phyloP scores from a whole-genome alignment of 2,113 vertebrate genomes.

The Ailuropoda melanoleuca region DNA sequence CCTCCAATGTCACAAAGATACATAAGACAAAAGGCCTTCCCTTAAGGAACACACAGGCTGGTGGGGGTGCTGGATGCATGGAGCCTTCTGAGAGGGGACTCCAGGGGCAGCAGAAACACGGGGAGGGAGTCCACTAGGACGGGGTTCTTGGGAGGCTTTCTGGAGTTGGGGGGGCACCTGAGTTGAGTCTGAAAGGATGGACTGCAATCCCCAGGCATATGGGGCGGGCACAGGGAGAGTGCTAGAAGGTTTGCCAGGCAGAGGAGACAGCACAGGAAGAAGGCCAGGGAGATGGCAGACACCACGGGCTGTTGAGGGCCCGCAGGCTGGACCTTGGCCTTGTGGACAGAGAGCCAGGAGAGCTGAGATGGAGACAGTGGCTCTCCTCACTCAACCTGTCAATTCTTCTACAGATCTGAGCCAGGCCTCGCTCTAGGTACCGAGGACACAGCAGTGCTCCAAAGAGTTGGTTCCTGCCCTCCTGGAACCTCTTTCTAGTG shows the following conservation, averaged over 20 bases:
- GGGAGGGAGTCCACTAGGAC: not conserved
- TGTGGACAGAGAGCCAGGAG: not conserved
- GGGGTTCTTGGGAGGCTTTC: not conserved
- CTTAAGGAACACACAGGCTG: not conserved
- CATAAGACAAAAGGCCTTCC: not conserved
- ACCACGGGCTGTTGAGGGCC: not conserved
- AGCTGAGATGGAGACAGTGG: not conserved
- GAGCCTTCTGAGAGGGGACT: not conserved
- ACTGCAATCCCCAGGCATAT: not conserved
- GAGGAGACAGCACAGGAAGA: not conserved
- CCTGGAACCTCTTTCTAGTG: not conserved
- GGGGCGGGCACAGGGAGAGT: not conserved
- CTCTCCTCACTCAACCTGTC: not conserved
- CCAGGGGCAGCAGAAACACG: not conserved
- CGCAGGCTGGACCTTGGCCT: not conserved
- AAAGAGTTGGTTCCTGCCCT: not conserved
- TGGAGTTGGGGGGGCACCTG: not conserved
- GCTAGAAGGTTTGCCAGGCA: not conserved
- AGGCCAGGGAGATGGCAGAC: not conserved
- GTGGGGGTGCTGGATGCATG: not conserved
- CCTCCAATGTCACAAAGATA: not conserved
- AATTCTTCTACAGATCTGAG: not conserved
- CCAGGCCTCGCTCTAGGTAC: not conserved
- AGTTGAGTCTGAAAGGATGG: not conserved
- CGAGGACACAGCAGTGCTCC: not conserved